Evolutionary conservation across 2,888 invertebrate genomes (phyloP).

Genomic region (Syritta pipiens): DNA sequence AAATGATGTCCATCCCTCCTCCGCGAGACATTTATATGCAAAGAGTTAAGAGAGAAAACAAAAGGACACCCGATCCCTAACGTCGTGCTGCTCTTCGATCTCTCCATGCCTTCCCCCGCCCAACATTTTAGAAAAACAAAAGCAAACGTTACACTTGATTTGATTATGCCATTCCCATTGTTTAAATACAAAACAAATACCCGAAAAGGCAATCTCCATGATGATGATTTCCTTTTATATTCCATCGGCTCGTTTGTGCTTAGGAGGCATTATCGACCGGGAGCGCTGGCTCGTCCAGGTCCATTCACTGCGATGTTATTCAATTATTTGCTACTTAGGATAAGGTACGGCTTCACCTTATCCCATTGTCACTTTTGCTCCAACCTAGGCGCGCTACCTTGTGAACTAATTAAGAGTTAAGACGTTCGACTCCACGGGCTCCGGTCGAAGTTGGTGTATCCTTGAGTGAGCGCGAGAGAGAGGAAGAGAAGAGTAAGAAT

Average conservation of each 20-base stretch:
- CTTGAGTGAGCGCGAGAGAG: background rate
- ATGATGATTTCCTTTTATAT: constrained; percentile 61
- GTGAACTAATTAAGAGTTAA: constrained; percentile 61
- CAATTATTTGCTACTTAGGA: constrained; percentile 63
- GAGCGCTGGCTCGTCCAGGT: background rate
- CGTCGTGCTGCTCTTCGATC: no score
- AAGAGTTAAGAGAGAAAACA: no score
- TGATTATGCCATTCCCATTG: constrained; percentile 59
- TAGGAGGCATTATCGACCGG: constrained; percentile 23
- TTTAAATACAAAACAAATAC: constrained; percentile 61
- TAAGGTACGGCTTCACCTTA: constrained; percentile 28
- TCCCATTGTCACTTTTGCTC: constrained; percentile 57
- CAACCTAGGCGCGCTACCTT: constrained; percentile 8
- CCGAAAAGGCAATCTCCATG: constrained; percentile 50
- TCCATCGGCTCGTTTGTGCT: constrained; percentile 59
- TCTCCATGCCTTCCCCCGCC: no score
- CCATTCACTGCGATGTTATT: constrained; percentile 53
- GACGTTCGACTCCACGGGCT: constrained; percentile 18
- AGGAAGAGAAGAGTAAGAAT: background rate
- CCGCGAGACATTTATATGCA: no score
- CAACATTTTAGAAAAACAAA: no score
- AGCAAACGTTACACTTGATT: constrained; percentile 42
- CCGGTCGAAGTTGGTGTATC: background rate
- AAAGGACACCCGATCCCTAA: no score
- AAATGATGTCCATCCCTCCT: background rate